Base-by-base conservation (phyloP, 2,113 vertebrate genomes). In the human region DNA sequence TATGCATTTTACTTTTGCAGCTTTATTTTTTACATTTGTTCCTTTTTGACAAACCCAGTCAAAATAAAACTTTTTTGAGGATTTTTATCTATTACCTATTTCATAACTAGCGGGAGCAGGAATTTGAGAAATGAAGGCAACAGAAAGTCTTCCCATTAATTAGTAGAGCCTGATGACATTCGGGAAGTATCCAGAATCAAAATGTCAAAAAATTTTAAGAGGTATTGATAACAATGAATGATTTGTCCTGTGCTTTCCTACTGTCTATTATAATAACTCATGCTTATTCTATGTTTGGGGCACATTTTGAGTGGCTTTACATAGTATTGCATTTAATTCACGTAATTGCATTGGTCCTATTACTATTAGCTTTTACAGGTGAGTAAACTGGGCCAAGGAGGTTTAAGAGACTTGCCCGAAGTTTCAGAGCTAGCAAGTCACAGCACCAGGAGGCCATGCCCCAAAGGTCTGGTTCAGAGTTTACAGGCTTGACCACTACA, bases 121-220 rank as follows among this genome's bases (percentile, higher is more conserved):
- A 94, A 86, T 80, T 72, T 35, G 32, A 73, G 30, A 86, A 76
- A 78, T 68, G n/a, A 85, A 61, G n/a, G 23, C 11, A 91, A 91
- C 20, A 90, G 25, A 55, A 81, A 40, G 8, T 35, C 84, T 85
- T 75, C 32, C 16, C 6, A 84, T 89, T 18, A 52, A 14, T 61
- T 66, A 45, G 11, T 84, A 76, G 18, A 84, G 8, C 3, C 79
- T 70, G 16, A 50, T 13, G 48, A 38, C 4, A 81, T 23, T 81
- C 17, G 32, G 20, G 35, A 87, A 70, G 8, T 35, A 76, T n/a
- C 40, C 30, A 76, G 40, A 64, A 68, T 64, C 57, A 89, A 88
- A 94, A 25, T 73, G 85, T 8, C 75, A 66, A 73, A 14, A 84
- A n/a, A 11, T 27, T 55, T 73, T 32, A n/a, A 55, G 78, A 82